A percentile compares a stretch with the other conserved stretches of the same genome.
phyloP scores from a whole-genome alignment of 2,888 invertebrate species.

The Rhagonycha lutea region DNA sequence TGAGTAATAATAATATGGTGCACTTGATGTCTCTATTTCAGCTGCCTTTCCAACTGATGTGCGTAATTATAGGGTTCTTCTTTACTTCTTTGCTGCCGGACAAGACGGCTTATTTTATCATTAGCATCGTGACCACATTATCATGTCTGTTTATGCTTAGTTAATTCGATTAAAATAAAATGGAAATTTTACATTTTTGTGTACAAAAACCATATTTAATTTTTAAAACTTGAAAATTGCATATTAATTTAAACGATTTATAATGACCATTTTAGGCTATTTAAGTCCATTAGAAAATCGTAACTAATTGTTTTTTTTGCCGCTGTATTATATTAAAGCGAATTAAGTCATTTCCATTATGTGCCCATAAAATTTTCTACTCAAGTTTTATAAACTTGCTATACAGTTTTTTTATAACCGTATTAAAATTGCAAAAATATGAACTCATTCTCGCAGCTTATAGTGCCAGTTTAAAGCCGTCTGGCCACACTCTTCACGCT shows the following conservation, averaged over 20 bases:
- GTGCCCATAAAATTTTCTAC: background rate
- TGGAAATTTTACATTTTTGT: background rate
- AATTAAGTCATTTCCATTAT: background rate
- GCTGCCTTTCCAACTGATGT: slow-evolving; percentile 25
- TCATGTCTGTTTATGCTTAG: slow-evolving; percentile 20
- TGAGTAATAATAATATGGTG: slow-evolving; percentile 27
- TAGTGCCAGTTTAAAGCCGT: slow-evolving; percentile 15
- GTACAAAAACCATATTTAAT: background rate
- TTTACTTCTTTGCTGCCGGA: slow-evolving; percentile 24
- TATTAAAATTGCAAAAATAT: slow-evolving; percentile 23
- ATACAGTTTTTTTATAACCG: slow-evolving; percentile 8
- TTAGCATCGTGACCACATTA: slow-evolving; percentile 22
- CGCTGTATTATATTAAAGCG: background rate
- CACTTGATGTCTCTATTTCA: slow-evolving; percentile 26
- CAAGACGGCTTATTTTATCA: slow-evolving; percentile 23
- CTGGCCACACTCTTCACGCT: slow-evolving; percentile 6
- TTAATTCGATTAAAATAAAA: background rate
- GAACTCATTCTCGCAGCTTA: slow-evolving; percentile 14
- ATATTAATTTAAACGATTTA: background rate
- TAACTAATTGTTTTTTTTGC: background rate
- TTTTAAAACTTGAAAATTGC: background rate
- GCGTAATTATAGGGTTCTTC: slow-evolving; percentile 28
- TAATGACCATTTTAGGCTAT: background rate
- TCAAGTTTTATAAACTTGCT: slow-evolving; percentile 11
- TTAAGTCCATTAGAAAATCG: background rate